These are phyloP conservation scores for Parthenolecanium corni DNA, from an alignment of 2,888 invertebrate species.

Conservation along the genomic window DNA sequence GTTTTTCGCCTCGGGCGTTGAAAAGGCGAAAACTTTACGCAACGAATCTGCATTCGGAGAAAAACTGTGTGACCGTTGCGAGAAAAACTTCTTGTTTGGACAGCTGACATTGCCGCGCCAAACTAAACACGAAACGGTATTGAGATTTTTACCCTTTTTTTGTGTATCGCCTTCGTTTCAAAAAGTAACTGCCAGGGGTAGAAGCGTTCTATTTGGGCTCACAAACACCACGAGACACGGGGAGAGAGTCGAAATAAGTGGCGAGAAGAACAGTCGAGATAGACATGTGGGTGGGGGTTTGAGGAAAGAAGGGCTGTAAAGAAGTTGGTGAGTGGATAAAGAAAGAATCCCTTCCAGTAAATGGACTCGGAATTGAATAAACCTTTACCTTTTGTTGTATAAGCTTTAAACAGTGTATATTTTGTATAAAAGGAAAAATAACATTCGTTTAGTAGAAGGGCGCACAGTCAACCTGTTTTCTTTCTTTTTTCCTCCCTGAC, in stretches of 20 bases:
- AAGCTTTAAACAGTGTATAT: too few relatives aligned
- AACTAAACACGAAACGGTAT: conserved; percentile 26
- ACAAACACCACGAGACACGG: too few relatives aligned
- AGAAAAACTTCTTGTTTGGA: conserved; percentile 28
- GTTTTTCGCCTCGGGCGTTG: background rate
- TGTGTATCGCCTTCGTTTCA: background rate
- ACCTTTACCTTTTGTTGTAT: conserved; percentile 28
- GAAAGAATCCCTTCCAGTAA: conserved; percentile 22
- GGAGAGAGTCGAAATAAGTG: too few relatives aligned
- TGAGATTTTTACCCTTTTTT: conserved; percentile 25
- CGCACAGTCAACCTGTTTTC: conserved; percentile 26
- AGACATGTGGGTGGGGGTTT: background rate
- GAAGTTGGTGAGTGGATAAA: conserved; percentile 16
- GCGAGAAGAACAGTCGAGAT: too few relatives aligned
- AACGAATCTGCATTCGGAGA: conserved; percentile 24
- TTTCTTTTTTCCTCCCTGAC: background rate
- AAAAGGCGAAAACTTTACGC: too few relatives aligned
- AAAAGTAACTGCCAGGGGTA: background rate
- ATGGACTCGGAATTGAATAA: conserved; percentile 24
- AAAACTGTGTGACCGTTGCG: conserved; percentile 23
- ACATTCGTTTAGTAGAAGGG: conserved; percentile 14
- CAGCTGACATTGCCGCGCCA: conserved; percentile 27
- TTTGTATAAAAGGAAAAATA: conserved; percentile 28
- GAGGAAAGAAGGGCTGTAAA: conserved; percentile 13
- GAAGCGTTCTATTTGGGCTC: background rate